These are phyloP conservation scores for Macroglossus sobrinus DNA, from an alignment of 2,113 vertebrate genomes.

Conservation along the genomic window DNA sequence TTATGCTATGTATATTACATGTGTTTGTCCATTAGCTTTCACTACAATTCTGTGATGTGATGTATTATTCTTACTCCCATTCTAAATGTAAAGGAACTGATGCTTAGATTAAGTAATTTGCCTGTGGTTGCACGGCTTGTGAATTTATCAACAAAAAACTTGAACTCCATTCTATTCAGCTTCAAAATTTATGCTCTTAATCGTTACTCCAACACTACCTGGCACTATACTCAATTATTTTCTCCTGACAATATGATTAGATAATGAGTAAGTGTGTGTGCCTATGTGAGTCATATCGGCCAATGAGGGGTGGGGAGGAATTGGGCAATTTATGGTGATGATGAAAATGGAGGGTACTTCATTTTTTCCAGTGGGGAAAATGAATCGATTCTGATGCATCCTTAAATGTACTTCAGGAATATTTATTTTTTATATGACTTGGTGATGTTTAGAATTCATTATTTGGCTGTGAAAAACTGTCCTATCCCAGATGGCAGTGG, in stretches of 20 bases:
- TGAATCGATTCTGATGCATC: neutral
- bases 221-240: neutral
- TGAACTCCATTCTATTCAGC: neutral
- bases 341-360: neutral
- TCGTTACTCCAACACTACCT: neutral
- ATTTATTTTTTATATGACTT: conserved; percentile 11
- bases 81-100: neutral
- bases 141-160: neutral
- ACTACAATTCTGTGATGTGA: neutral
- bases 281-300: neutral
- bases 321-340: neutral
- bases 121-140: neutral
- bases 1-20: neutral
- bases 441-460: neutral
- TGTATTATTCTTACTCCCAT: neutral
- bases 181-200: neutral
- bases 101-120: neutral
- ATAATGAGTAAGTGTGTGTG: neutral
- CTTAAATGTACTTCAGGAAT: neutral
- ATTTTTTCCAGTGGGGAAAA: neutral
- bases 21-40: neutral
- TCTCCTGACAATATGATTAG: neutral
- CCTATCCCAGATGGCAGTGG: conserved; percentile 8
- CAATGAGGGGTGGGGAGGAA: neutral
- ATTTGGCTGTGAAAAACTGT: conserved; percentile 21